These are phyloP conservation scores for Anthoptus insignis DNA, from an alignment of 2,888 invertebrate species.

Conservation along the genomic window DNA sequence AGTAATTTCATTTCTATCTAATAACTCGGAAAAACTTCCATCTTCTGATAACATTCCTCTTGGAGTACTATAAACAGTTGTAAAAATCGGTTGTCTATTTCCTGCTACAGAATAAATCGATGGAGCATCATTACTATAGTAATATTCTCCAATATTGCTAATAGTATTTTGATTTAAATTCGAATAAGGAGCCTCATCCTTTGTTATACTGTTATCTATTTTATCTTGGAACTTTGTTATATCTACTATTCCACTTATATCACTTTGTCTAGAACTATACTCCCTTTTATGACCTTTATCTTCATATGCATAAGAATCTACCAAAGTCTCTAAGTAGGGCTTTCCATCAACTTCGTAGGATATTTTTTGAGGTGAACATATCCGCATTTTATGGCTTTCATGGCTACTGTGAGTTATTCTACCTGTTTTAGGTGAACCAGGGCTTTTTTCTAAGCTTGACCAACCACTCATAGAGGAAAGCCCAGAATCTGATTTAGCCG, in stretches of 20 bases:
- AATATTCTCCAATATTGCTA: slow-evolving; percentile 75
- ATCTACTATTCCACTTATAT: slow-evolving; percentile 65
- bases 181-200: slow-evolving; percentile 66
- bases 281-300: slow-evolving; percentile 69
- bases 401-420: slow-evolving; percentile 71
- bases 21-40: slow-evolving; percentile 89
- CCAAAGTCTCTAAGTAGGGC: slow-evolving; percentile 85
- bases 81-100: slow-evolving; percentile 90
- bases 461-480: slow-evolving; percentile 96
- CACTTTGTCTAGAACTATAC: slow-evolving; percentile 63
- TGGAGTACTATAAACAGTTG: slow-evolving; percentile 91
- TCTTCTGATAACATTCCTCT: slow-evolving; percentile 88
- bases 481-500: slow-evolving; percentile 95
- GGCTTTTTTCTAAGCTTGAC: slow-evolving; percentile 95
- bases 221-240: slow-evolving; percentile 68
- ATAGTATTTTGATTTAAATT: slow-evolving; percentile 63
- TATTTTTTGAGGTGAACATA: slow-evolving; percentile 74
- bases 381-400: slow-evolving; percentile 76
- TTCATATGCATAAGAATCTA: slow-evolving; percentile 82
- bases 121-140: slow-evolving; percentile 85
- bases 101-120: slow-evolving; percentile 93
- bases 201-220: slow-evolving; percentile 64
- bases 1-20: slow-evolving; percentile 87
- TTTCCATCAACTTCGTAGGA: slow-evolving; percentile 76
- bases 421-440: slow-evolving; percentile 91